Base-by-base conservation (phyloP, 2,797 vertebrate genomes). In the Aldrovandia affinis region DNA sequence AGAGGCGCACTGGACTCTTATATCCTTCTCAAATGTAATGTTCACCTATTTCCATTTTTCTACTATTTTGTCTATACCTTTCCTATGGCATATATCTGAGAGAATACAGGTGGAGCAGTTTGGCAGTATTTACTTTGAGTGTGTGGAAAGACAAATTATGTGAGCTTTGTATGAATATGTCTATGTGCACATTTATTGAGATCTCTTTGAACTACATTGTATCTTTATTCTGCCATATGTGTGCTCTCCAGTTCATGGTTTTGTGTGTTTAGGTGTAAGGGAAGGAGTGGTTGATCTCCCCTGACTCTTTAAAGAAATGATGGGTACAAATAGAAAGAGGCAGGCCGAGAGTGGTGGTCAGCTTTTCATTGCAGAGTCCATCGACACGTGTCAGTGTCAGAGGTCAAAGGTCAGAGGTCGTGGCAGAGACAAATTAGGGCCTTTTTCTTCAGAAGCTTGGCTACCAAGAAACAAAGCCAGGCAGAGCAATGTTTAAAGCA, bases 51-150 rank as follows among this genome's bases (percentile, higher is more conserved):
- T 92, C 88, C 87, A 88, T 91, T 90, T 90, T n/a, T n/a, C n/a
- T 89, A 89, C 87, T 91, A 88, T 79, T 86, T 93, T 93, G 94
- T 94, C 93, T 93, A 89, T 86, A 89, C 92, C 87, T 89, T 6
- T 77, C 50, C 84, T 15, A 15, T 20, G 6, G 50, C 47, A 47
- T 7, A 78, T 5, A 28, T 25, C 73, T 44, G 12, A 22, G 28
- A 18, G 47, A 50, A 30, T 20, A 28, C 47, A 28, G 44, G n/a
- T 52, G 22, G 39, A 44, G 70, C 22, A 2, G 30, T 70, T 75
- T 75, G 36, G 39, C 70, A 3, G 3, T 28, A n/a, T 7, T 1
- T 4, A 63, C 10, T 4, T 7, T 44, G 7, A 20, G 10, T 57
- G 10, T 57, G 55, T 57, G 55, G 10, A 8, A 14, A 10, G 18